A percentile compares a stretch with the other conserved stretches of the same genome.
These are phyloP conservation scores for Xestia xanthographa DNA, from an alignment of 2,888 invertebrate species.

Conservation along the genomic window DNA sequence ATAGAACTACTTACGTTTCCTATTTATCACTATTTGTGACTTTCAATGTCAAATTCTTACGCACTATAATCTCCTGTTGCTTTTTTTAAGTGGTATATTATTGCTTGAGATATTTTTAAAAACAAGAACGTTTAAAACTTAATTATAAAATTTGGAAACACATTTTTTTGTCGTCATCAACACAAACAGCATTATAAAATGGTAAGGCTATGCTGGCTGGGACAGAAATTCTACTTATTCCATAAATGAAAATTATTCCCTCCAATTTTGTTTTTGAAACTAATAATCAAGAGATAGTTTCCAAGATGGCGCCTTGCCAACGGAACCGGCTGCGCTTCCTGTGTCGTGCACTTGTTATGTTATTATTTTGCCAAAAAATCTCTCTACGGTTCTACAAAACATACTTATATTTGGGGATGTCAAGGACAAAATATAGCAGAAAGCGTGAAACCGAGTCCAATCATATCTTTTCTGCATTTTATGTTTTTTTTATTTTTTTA, in stretches of 20 bases:
- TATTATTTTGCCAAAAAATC: constrained; percentile 32
- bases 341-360: constrained; percentile 11
- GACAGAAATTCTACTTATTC: neutral
- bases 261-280: constrained; percentile 32
- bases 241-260: neutral
- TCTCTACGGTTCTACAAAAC: neutral
- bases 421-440: neutral
- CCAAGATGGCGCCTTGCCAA: constrained; percentile 50
- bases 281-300: constrained; percentile 56
- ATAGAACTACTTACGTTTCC: neutral
- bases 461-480: neutral
- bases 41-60: neutral
- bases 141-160: no score
- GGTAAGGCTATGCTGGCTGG: neutral
- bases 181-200: neutral
- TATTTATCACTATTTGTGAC: neutral
- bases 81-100: neutral
- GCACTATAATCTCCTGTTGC: neutral
- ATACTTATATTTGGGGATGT: neutral
- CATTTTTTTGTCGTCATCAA: neutral
- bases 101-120: neutral
- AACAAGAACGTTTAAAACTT: neutral
- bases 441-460: neutral
- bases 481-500: neutral
- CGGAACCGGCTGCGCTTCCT: constrained; percentile 26